Evolutionary conservation across 23 tunicate species (phyloP).

Genomic region (Ascidia mentula): DNA sequence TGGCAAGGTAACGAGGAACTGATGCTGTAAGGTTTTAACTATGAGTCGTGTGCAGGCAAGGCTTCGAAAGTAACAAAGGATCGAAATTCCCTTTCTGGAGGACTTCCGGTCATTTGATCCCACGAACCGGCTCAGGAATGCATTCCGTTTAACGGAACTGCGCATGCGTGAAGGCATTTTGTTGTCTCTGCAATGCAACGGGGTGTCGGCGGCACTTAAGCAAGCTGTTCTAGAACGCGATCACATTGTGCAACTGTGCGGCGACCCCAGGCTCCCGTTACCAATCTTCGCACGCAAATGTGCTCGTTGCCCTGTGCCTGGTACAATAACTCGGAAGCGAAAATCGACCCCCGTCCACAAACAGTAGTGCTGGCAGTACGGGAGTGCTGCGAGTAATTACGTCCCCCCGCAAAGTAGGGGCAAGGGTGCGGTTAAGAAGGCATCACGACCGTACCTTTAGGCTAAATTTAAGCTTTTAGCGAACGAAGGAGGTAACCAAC

Average conservation of each 20-base stretch:
- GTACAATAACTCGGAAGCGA: constrained; percentile 45
- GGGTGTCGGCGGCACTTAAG: neutral
- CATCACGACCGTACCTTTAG: neutral
- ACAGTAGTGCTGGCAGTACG: constrained; percentile 6
- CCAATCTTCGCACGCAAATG: constrained; percentile 53
- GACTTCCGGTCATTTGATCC: neutral
- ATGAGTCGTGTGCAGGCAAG: neutral
- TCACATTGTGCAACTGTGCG: neutral
- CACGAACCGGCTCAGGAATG: neutral
- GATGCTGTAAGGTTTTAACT: neutral
- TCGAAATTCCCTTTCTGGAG: neutral
- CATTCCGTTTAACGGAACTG: neutral
- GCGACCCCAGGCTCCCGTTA: constrained; percentile 22
- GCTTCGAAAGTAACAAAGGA: neutral
- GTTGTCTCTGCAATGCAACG: neutral
- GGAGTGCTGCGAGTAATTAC: constrained; percentile 17
- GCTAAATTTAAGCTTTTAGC: no score
- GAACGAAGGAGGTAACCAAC: no score
- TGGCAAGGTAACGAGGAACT: neutral
- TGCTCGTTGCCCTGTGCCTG: constrained; percentile 3
- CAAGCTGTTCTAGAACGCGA: no score
- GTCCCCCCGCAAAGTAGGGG: neutral
- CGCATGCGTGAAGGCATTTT: neutral
- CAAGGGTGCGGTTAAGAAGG: neutral
- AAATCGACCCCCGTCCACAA: constrained; percentile 42